A percentile compares a stretch with the other conserved stretches of the same genome.
These are phyloP conservation scores for Zoanthus sociatus DNA, from an alignment of 92 coral and sea anemone genomes.

Conservation along the genomic window DNA sequence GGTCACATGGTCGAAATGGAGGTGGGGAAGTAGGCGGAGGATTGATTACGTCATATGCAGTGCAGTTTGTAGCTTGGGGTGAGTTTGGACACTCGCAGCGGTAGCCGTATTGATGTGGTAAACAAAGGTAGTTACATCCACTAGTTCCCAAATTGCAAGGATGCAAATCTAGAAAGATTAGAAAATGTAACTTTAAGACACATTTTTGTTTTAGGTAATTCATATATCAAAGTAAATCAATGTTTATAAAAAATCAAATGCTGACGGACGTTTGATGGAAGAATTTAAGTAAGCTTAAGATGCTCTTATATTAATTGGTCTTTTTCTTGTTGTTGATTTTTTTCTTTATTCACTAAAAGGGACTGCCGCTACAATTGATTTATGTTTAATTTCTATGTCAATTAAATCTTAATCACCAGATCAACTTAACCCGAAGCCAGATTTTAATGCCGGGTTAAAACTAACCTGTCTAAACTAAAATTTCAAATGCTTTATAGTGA, in stretches of 20 bases:
- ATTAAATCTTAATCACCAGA: too few species aligned
- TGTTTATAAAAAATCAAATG: background rate
- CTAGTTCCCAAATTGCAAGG: constrained; percentile 67
- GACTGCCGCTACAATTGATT: too few species aligned
- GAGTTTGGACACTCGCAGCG: constrained; percentile 67
- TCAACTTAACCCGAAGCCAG: too few species aligned
- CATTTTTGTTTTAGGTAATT: background rate
- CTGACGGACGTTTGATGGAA: too few species aligned
- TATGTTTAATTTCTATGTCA: too few species aligned
- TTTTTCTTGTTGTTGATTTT: too few species aligned
- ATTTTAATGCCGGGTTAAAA: too few species aligned
- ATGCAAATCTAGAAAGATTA: constrained; percentile 48
- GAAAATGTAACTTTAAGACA: background rate
- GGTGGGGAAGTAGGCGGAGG: constrained; percentile 16
- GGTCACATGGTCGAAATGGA: background rate
- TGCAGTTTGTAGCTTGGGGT: constrained; percentile 17
- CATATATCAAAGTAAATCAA: background rate
- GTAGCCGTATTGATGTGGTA: constrained; percentile 65
- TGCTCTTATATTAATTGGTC: too few species aligned
- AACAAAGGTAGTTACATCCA: constrained; percentile 73
- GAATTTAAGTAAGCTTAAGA: too few species aligned
- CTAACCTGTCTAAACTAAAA: too few species aligned
- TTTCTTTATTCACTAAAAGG: too few species aligned
- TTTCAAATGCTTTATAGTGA: too few species aligned
- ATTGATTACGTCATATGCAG: constrained; percentile 16